Base-by-base conservation (phyloP, 2,888 invertebrate species). In the Trichacis sp. region DNA sequence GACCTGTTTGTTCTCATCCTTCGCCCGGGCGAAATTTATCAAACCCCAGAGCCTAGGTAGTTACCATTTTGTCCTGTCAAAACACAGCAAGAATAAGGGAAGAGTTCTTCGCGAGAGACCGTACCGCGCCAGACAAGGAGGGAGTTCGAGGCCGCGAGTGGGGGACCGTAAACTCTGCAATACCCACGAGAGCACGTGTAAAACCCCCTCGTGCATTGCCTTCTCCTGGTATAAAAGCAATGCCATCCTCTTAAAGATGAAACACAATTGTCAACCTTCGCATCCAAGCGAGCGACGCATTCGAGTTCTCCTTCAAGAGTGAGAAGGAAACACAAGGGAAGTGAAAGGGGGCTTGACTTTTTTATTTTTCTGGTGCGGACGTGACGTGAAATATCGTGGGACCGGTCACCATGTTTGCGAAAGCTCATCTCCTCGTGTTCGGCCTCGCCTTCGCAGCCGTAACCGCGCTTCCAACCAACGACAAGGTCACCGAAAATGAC, bases 401-500 rank as follows among this genome's bases (percentile, higher is more conserved):
- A 33, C 29, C 30, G 19, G 9, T 17, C 9, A 40, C 20, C 43
- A 73, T 74, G 73, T 67, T 69, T 40, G 60, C 58, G 46, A 69
- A 59, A 46, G 12, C 62, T 52, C 36, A 70, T 19, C 59, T 69
- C 49, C 60, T 70, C 14, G 51, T 71, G 20, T 64, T 63, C 50
- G 38, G 46, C 12, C 46, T 54, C 30, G 66, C 69, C 62, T 86
- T 88, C 78, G 86, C 88, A 73, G 82, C 82, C 38, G 87, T 89
- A 73, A 80, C 86, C 79, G 90, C 91, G 73, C 87, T 91, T 73
- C 92, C 93, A 77, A 90, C 92, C 48, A 89, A 89, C 85, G 92
- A 92, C 75, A 89, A 90, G 62, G 86, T 87, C 65, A 88, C 89
- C 50, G 92, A 92, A 76, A 93, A 92, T 80, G 94, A 94, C 76